Conservation (phyloP, 2,113 vertebrate genomes). For the Rutilus rutilus region DNA sequence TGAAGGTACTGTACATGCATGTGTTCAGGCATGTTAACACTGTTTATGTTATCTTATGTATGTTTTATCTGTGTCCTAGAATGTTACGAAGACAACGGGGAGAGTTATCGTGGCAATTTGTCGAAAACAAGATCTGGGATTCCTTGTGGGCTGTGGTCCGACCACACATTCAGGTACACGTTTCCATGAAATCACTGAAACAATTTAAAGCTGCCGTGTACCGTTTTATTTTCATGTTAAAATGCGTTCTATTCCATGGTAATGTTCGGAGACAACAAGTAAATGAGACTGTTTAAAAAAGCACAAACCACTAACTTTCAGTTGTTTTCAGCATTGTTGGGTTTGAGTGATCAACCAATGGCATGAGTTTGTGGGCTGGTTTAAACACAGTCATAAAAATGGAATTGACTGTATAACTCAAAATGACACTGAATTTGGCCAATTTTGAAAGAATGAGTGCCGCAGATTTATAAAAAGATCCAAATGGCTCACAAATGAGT, state of each 20-base stretch:
- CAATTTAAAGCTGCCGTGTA: not conserved
- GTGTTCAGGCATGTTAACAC: constrained; percentile 24
- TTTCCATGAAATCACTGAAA: not conserved
- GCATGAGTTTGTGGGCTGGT: too few species aligned
- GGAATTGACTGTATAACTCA: too few species aligned
- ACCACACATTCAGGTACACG: constrained; percentile 77
- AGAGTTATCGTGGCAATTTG: constrained; percentile 85
- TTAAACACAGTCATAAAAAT: too few species aligned
- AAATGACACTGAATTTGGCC: too few species aligned
- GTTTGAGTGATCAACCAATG: too few species aligned
- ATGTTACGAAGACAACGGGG: constrained; percentile 90
- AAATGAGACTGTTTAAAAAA: too few species aligned
- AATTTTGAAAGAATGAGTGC: too few species aligned
- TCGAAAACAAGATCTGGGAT: constrained; percentile 92
- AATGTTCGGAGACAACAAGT: not conserved
- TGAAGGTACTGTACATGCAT: not conserved
- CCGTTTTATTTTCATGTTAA: not conserved
- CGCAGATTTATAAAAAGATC: too few species aligned
- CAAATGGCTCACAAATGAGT: too few species aligned
- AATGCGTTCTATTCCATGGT: not conserved
- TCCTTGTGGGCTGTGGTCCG: constrained; percentile 89
- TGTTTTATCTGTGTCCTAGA: constrained; percentile 74
- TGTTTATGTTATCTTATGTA: constrained; percentile 16
- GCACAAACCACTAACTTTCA: too few species aligned
- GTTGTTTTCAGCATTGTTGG: too few species aligned